These are phyloP conservation scores for Cebidichthys violaceus DNA, from an alignment of 2,113 vertebrate species.

Conservation along the genomic window DNA sequence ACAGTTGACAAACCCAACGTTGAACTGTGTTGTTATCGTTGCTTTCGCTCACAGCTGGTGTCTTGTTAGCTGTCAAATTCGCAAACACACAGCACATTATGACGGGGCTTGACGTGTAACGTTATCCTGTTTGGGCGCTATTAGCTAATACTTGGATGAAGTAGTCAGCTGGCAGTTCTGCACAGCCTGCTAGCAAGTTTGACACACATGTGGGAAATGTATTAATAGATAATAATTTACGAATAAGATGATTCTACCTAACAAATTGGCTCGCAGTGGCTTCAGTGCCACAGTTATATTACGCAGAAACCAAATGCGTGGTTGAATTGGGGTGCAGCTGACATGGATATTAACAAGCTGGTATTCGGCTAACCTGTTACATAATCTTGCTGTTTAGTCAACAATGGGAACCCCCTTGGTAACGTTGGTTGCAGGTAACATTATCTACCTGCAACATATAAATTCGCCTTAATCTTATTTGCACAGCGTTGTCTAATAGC, in stretches of 20 bases:
- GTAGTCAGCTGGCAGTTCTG: not conserved
- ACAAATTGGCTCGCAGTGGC: too few relatives aligned
- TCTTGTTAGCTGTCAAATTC: not conserved
- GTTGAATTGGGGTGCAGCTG: not conserved
- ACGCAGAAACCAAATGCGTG: not conserved
- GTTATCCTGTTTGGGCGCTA: not conserved
- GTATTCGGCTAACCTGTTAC: slow-evolving; percentile 39
- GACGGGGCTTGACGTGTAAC: not conserved
- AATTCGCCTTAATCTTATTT: not conserved
- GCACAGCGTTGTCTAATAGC: not conserved
- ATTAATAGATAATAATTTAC: too few relatives aligned
- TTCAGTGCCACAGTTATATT: not conserved
- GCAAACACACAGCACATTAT: too few relatives aligned
- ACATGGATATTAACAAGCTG: not conserved
- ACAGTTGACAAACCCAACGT: not conserved
- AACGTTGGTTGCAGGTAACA: not conserved
- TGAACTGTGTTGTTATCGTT: not conserved
- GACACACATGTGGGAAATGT: not conserved
- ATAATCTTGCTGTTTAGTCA: slow-evolving; percentile 30
- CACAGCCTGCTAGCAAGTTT: not conserved
- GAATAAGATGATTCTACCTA: too few relatives aligned
- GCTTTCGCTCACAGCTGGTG: rapidly evolving
- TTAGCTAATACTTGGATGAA: not conserved
- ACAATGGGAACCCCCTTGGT: not conserved
- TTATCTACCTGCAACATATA: not conserved